Base-by-base conservation (phyloP, 1,140 invertebrate genomes). In the Gryllus bimaculatus region DNA sequence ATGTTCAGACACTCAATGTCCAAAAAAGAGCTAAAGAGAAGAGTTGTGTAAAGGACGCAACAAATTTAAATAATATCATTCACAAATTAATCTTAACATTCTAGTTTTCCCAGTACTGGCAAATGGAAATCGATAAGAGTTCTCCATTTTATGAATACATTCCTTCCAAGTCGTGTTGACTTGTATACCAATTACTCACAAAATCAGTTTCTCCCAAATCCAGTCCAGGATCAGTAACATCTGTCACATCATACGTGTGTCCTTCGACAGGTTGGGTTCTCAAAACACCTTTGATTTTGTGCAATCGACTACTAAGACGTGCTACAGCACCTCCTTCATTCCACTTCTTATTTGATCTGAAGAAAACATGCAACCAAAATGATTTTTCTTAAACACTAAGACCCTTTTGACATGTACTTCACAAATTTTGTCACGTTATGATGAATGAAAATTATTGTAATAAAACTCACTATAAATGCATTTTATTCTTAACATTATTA, bases 241-340 rank as follows among this genome's bases (percentile, higher is more conserved):
- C 74, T 8, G 47, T 78, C 54, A 66, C 54, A 54, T 83, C 78
- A 39, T 54, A 79, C 26, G 81, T 80, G 73, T 82, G 84, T n/a
- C 87, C 87, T 81, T 88, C 87, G 48, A 87, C 80, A 73, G 86
- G 83, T 54, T 84, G 83, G 8, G 84, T 81, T 80, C 85, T 85
- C 75, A 88, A 82, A 10, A 84, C 87, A 13, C 86, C 86, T 83
- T 85, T 87, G 26, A 88, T 85, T 82, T 86, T 87, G 49, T 85
- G 85, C 10, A 88, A 80, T 77, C 85, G 82, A 78, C 82, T 86
- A 78, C 86, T 85, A n/a, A 88, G 81, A 81, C 86, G 85, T 8
- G 85, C 82, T 8, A 87, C 85, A 8, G 84, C 78, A 20, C 85
- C 82, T 78, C 84, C 83, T 75, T 80, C 83, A 21, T 78, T 85